These are phyloP conservation scores for Cottus gobio DNA, from an alignment of 2,113 vertebrate species.

Conservation along the genomic window DNA sequence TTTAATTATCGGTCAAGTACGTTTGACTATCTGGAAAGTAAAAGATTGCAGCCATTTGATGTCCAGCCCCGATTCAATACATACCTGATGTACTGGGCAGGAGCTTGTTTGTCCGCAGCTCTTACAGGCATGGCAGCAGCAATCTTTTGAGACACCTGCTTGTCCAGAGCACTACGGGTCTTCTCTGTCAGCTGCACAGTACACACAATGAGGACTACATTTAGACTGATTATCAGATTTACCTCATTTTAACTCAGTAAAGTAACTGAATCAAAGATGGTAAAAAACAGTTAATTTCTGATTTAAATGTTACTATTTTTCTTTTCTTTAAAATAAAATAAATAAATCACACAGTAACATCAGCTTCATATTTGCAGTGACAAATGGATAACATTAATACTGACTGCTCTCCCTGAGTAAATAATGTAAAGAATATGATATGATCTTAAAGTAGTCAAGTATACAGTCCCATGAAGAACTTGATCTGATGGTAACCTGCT, in stretches of 20 bases:
- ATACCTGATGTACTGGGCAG: slow-evolving; percentile 97
- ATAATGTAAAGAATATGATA: not conserved
- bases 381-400: not conserved
- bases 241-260: not conserved
- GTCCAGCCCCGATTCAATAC: not conserved
- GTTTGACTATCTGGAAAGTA: not conserved
- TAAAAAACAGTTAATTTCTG: not conserved
- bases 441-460: not conserved
- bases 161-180: slow-evolving; percentile 92
- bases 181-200: slow-evolving; percentile 93
- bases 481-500: not conserved
- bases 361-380: not conserved
- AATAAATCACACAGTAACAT: too few species aligned
- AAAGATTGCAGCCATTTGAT: not conserved
- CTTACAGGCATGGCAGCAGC: slow-evolving; percentile 99
- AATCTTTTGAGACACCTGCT: slow-evolving; percentile 97
- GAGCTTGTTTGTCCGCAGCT: slow-evolving; percentile 97
- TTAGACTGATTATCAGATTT: not conserved
- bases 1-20: not conserved
- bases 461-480: not conserved
- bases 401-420: not conserved
- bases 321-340: too few species aligned
- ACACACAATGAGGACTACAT: not conserved
- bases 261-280: not conserved
- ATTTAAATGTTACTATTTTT: not conserved